Conservation (phyloP, 2,797 vertebrate species). For the Clarias pachynema region DNA sequence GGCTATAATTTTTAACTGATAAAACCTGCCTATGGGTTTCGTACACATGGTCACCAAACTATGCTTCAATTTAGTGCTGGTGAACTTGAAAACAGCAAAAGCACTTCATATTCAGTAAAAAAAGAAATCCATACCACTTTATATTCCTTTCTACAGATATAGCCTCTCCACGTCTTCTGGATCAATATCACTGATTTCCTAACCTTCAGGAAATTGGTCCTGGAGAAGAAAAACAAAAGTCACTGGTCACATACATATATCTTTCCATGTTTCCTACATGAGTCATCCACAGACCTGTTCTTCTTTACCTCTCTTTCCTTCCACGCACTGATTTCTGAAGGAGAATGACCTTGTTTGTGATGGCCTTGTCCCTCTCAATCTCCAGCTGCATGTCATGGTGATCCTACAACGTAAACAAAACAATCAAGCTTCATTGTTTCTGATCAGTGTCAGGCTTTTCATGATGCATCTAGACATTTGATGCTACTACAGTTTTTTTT, state of each 20-base stretch:
- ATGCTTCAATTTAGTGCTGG: neutral
- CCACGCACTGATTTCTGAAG: conserved; percentile 96
- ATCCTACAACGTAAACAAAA: conserved; percentile 75
- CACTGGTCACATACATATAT: conserved; percentile 6
- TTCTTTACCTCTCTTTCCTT: conserved; percentile 84
- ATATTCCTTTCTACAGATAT: conserved; percentile 85
- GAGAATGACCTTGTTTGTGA: conserved; percentile 92
- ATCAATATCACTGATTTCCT: conserved; percentile 83
- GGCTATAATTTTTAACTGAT: neutral
- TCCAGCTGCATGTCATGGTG: conserved; percentile 95
- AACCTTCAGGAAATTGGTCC: conserved; percentile 86
- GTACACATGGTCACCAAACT: neutral
- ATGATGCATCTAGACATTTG: neutral
- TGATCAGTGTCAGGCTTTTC: neutral
- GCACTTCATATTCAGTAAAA: neutral
- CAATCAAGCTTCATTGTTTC: neutral
- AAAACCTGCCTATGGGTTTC: neutral
- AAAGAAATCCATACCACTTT: conserved; percentile 76
- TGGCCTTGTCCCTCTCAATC: conserved; percentile 91
- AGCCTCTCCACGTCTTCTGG: conserved; percentile 91
- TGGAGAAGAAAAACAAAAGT: conserved; percentile 61
- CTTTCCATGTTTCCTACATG: neutral
- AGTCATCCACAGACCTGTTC: neutral
- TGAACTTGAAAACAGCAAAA: neutral
- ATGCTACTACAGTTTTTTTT: neutral